Base-by-base conservation (phyloP, 1,140 invertebrate species). In the Diachasma alloeum region DNA sequence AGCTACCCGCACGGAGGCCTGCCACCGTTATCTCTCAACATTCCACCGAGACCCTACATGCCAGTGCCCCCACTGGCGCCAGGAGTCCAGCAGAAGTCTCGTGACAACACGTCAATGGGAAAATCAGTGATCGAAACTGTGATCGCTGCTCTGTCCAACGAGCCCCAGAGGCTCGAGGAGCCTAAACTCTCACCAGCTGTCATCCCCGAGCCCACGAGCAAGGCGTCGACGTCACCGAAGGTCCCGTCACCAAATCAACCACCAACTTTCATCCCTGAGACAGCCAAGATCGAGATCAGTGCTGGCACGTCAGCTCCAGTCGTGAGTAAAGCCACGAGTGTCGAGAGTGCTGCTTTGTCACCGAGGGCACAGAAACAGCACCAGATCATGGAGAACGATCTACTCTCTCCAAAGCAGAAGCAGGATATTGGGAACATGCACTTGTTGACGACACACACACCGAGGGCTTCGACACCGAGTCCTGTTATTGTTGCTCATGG, bases 401-500 rank as follows among this genome's bases (percentile, higher is more conserved):
- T 87, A 0, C 22, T 84, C 11, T 88, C 88, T 4, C 84, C 87
- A 0, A 85, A 85, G 46, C 85, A 83, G 31, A 89, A 88, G 68
- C 86, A 84, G 37, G 87, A 89, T 9, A 9, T 86, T 2, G 31
- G 31, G 2, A 87, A 77, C 74, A 77, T 85, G 36, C 87, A 89
- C 59, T 71, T 89, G 5, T 53, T 90, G 6, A 87, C 86, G 0
- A 86, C 86, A 0, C 88, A 88, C 22, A 75, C 88, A 17, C 82
- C 87, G 8, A 80, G 84, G 11, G 82, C 86, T 15, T 90, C 90
- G 0, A 90, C 89, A 4, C 89, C 89, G 1, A 91, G 90, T 82
- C 91, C 91, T 0, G 90, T 91, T 3, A 91, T 91, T 77, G 90
- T 91, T 0, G 81, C 89, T 15, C 88, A 89, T 46, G 83, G 86